These are phyloP conservation scores for Chaenogobius annularis DNA, from an alignment of 2,113 vertebrate species.

Conservation along the genomic window DNA sequence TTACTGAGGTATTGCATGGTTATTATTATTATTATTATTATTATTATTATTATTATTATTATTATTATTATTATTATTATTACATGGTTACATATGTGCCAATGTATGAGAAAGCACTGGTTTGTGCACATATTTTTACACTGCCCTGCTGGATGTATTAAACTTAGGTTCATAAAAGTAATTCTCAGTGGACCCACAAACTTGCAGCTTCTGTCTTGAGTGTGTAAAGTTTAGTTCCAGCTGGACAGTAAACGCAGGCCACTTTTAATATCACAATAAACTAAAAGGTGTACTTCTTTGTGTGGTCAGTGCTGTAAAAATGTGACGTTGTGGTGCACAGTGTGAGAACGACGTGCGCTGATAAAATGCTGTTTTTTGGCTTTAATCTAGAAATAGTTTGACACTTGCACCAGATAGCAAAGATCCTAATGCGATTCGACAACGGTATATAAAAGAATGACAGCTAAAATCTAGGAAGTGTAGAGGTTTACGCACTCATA, in stretches of 20 bases:
- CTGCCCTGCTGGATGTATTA: not conserved
- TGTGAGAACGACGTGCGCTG: slow-evolving; percentile 38
- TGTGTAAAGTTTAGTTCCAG: not conserved
- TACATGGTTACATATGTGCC: not conserved
- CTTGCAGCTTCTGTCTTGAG: not conserved
- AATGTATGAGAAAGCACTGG: not conserved
- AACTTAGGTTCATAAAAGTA: not conserved
- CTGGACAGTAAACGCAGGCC: not conserved
- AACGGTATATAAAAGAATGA: not conserved
- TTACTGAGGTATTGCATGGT: too few species aligned
- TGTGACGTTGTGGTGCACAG: slow-evolving; percentile 47
- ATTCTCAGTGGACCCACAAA: not conserved
- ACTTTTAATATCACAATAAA: not conserved
- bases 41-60: too few species aligned
- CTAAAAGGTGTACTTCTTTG: slow-evolving; percentile 34
- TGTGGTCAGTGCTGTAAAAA: slow-evolving; percentile 49
- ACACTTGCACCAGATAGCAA: slow-evolving; percentile 33
- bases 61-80: too few species aligned
- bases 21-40: too few species aligned
- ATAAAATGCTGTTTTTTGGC: slow-evolving; percentile 34
- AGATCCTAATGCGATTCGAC: slow-evolving; percentile 11
- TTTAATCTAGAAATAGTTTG: slow-evolving; percentile 62
- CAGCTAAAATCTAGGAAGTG: slow-evolving; percentile 3
- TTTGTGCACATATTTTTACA: not conserved
- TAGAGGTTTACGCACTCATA: not conserved